Evolutionary conservation across 1,140 invertebrate genomes (phyloP).

Genomic region (Drosophila malerkotliana): DNA sequence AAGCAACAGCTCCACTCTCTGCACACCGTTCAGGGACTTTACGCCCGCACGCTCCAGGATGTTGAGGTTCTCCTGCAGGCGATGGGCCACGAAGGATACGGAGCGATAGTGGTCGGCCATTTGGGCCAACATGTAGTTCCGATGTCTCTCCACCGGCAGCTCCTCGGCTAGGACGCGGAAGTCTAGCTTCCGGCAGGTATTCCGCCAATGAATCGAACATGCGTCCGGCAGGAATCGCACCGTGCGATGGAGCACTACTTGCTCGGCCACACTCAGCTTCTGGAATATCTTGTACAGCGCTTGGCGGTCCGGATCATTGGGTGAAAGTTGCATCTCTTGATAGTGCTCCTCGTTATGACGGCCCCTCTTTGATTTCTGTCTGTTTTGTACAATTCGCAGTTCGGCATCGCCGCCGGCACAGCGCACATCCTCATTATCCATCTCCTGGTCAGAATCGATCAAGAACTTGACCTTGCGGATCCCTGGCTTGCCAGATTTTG

Average conservation of each 20-base stretch:
- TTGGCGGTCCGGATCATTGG: not conserved
- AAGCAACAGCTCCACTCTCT: constrained; percentile 34
- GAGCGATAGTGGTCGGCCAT: constrained; percentile 25
- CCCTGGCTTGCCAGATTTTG: not conserved
- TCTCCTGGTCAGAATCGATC: not conserved
- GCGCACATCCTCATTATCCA: not conserved
- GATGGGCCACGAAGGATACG: constrained; percentile 37
- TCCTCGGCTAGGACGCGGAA: constrained; percentile 26
- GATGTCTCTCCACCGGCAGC: constrained; percentile 7
- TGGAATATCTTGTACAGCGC: not conserved
- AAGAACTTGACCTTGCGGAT: not conserved
- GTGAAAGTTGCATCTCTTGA: too few species aligned
- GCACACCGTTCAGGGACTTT: constrained; percentile 18
- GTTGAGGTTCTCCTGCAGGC: constrained; percentile 45
- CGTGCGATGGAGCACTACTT: constrained; percentile 10
- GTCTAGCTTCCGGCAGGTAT: constrained; percentile 21
- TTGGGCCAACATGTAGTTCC: constrained; percentile 19
- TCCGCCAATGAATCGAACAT: constrained; percentile 18
- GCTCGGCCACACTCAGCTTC: constrained; percentile 28
- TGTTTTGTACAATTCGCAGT: not conserved
- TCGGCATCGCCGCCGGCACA: not conserved
- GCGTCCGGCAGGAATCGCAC: not conserved
- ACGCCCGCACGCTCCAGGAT: constrained; percentile 38
- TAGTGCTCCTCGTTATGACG: too few species aligned
- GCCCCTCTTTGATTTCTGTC: too few species aligned